A percentile compares a stretch with the other conserved stretches of the same genome.
Conservation (phyloP, 2,113 vertebrate species). For the Vidua chalybeata region DNA sequence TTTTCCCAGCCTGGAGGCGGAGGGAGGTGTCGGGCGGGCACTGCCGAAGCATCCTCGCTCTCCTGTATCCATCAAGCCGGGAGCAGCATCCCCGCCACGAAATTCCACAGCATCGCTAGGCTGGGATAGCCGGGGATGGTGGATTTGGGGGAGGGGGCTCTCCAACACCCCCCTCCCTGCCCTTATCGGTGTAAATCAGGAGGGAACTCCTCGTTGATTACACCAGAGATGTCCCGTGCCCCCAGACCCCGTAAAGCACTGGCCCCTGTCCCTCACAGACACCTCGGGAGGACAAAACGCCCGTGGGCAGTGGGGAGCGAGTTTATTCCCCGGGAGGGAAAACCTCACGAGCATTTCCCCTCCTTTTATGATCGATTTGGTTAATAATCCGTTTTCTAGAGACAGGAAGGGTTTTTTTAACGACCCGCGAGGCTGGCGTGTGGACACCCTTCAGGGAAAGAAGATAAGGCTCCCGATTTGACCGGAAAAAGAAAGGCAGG, state of each 20-base stretch:
- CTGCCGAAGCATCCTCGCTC: background rate
- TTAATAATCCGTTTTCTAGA: background rate
- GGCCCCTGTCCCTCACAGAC: background rate
- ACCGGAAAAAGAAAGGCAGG: background rate
- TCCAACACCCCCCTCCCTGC: rapidly evolving
- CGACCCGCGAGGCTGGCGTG: background rate
- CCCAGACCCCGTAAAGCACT: background rate
- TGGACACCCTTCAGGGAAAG: background rate
- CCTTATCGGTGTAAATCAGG: background rate
- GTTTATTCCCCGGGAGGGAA: background rate
- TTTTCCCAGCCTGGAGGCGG: background rate
- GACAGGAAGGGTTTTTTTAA: background rate
- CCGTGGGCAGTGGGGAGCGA: rapidly evolving
- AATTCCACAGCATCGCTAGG: rapidly evolving
- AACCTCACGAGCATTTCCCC: background rate
- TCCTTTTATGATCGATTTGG: background rate
- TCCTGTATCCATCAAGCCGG: background rate
- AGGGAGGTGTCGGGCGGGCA: background rate
- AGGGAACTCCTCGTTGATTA: background rate
- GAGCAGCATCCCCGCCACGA: background rate
- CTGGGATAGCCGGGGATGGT: background rate
- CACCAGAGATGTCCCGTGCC: background rate
- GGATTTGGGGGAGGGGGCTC: background rate
- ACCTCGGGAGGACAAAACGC: background rate
- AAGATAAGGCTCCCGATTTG: background rate